These are phyloP conservation scores for Laothoe populi DNA, from an alignment of 2,888 invertebrate species.

Conservation along the genomic window DNA sequence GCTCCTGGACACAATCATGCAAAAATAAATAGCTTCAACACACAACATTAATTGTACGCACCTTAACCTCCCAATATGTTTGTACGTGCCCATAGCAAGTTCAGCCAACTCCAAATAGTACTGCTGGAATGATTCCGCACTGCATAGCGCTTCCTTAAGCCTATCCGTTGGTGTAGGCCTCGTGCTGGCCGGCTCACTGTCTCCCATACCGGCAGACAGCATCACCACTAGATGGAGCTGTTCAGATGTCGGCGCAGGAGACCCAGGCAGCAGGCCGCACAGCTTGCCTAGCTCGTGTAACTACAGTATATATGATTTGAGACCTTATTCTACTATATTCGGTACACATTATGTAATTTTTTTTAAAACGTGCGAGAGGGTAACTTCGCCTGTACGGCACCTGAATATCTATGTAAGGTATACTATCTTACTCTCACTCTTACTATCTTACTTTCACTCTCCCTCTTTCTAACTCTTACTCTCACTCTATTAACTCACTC, in stretches of 20 bases:
- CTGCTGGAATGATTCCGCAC: constrained; percentile 94
- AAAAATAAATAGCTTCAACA: no score
- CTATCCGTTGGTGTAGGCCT: constrained; percentile 89
- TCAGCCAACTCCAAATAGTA: constrained; percentile 97
- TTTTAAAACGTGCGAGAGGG: no score
- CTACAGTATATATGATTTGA: constrained; percentile 65
- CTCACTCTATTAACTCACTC: no score
- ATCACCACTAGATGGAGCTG: constrained; percentile 96
- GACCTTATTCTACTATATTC: background rate
- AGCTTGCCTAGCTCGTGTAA: constrained; percentile 93
- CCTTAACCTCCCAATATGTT: constrained; percentile 92
- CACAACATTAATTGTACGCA: constrained; percentile 38
- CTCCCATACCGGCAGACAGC: constrained; percentile 95
- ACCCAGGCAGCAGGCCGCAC: constrained; percentile 95
- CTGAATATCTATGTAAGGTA: no score
- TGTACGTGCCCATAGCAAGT: constrained; percentile 97
- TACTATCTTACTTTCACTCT: no score
- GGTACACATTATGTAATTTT: no score
- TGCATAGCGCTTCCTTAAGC: constrained; percentile 95
- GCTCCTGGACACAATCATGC: no score
- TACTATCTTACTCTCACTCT: no score
- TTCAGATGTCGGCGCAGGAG: constrained; percentile 90
- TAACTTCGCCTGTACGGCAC: no score
- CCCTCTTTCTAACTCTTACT: no score
- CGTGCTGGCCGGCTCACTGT: constrained; percentile 83